Evolutionary conservation across 1,140 invertebrate genomes (phyloP).

Genomic region (Drosophila guanche): DNA sequence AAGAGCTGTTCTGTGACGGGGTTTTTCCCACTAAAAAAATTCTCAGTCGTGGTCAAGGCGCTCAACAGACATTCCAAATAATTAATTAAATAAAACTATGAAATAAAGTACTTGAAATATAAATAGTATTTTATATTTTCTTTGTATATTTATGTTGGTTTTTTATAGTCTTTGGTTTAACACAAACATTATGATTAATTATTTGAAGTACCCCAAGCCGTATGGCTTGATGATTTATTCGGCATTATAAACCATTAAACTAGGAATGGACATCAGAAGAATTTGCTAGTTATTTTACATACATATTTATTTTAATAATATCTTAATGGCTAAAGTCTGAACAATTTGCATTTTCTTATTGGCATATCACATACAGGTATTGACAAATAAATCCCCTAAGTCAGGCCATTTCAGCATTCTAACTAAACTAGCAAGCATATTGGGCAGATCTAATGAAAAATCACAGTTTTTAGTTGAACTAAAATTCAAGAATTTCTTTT

Average conservation of each 20-base stretch:
- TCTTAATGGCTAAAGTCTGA: constrained; percentile 14
- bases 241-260: neutral
- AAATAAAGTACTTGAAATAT: too few species aligned
- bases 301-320: constrained; percentile 12
- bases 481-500: constrained; percentile 43
- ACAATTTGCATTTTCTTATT: constrained; percentile 31
- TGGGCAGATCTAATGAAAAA: constrained; percentile 44
- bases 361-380: constrained; percentile 42
- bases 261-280: neutral
- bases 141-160: too few species aligned
- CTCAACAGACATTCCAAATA: too few species aligned
- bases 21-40: too few species aligned
- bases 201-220: too few species aligned
- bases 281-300: neutral
- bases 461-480: constrained; percentile 77
- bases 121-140: too few species aligned
- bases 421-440: constrained; percentile 19
- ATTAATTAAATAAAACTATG: too few species aligned
- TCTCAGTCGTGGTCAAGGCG: too few species aligned
- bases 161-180: too few species aligned
- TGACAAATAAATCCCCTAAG: constrained; percentile 38
- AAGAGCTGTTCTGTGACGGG: too few species aligned
- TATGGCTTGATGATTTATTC: constrained; percentile 4
- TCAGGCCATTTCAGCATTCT: constrained; percentile 5
- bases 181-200: constrained; percentile 7